phyloP scores from a whole-genome alignment of 2,797 vertebrate genomes.

The Tenualosa ilisha region DNA sequence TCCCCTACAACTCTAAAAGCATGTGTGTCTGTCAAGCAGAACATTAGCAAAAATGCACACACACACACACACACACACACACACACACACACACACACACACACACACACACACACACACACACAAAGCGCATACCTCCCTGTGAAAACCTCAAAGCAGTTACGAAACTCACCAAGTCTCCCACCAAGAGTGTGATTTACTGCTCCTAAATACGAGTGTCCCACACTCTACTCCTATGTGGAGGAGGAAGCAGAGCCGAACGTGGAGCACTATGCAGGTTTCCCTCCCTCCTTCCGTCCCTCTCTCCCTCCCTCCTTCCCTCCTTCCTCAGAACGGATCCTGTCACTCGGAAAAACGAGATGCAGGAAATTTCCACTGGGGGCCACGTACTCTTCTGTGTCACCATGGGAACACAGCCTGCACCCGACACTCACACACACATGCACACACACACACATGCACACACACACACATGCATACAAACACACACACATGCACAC shows the following conservation, averaged over 20 bases:
- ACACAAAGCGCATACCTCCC: not conserved
- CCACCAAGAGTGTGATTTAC: constrained; percentile 1
- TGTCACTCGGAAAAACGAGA: not conserved
- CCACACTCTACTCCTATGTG: not conserved
- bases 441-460: too few relatives aligned
- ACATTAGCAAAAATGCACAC: not conserved
- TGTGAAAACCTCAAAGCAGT: not conserved
- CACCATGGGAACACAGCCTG: constrained; percentile 42
- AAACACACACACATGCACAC: not conserved
- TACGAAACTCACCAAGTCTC: constrained; percentile 10
- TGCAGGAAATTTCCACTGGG: constrained; percentile 9
- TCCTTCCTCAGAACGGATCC: not conserved
- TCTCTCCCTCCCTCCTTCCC: not conserved
- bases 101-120: not conserved
- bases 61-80: not conserved
- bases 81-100: constrained; percentile 6
- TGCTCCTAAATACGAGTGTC: not conserved
- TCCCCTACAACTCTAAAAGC: not conserved
- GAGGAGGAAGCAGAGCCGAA: not conserved
- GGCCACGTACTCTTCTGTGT: constrained; percentile 25
- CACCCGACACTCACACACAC: constrained; percentile 15
- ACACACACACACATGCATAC: not conserved
- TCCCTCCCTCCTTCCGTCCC: not conserved
- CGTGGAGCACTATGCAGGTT: not conserved
- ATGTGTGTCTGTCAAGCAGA: not conserved